Percentiles rank a stretch among this genome's conserved stretches.
Evolutionary conservation across 2,797 vertebrate species (phyloP).

Genomic region (Diglossa cyanea): DNA sequence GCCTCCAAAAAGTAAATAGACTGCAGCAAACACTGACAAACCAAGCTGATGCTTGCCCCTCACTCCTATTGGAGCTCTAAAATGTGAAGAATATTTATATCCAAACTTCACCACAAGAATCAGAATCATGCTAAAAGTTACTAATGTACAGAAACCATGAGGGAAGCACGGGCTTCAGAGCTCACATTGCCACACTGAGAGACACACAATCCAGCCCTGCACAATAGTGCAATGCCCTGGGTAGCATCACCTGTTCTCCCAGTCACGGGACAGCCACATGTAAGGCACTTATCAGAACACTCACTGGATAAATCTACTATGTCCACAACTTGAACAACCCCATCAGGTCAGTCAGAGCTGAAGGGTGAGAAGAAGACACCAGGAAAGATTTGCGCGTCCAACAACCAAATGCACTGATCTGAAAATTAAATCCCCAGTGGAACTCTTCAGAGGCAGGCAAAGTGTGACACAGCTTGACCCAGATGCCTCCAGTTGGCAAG

Average conservation of each 20-base stretch:
- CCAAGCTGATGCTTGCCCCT: not conserved
- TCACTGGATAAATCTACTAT: not conserved
- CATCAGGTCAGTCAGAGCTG: not conserved
- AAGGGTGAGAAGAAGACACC: not conserved
- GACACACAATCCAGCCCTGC: not conserved
- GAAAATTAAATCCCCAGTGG: not conserved
- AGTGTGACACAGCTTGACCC: not conserved
- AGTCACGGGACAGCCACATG: not conserved
- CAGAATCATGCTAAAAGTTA: not conserved
- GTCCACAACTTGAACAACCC: not conserved
- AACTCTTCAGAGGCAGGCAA: not conserved
- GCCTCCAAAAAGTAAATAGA: not conserved
- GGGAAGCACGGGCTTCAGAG: not conserved
- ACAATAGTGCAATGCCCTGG: not conserved
- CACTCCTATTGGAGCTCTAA: not conserved
- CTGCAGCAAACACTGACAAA: not conserved
- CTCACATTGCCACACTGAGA: not conserved
- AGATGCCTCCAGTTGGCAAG: not conserved
- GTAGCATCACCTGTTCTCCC: not conserved
- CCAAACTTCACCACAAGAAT: not conserved
- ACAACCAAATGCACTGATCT: not conserved
- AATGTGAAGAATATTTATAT: not conserved
- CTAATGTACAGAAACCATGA: not conserved
- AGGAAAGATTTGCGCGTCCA: not conserved
- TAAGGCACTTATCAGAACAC: not conserved